Percentiles rank a stretch among this genome's conserved stretches.
phyloP scores from a whole-genome alignment of 2,797 vertebrate species.

The Sebastes nivosus region DNA sequence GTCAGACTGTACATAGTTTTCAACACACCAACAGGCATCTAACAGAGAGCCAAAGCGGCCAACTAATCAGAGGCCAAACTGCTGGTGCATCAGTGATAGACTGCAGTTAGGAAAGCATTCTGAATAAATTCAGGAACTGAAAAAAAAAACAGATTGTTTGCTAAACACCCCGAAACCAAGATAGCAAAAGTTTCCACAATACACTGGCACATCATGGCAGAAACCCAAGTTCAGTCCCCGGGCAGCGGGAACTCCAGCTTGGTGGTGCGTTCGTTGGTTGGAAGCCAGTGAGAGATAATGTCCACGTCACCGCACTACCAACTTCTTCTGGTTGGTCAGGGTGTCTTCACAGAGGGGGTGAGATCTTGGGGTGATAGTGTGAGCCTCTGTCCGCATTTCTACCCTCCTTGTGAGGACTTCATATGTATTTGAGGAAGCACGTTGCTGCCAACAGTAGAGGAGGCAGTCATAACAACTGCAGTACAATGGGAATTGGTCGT shows the following conservation, averaged over 20 bases:
- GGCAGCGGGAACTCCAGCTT: neutral
- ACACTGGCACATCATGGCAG: neutral
- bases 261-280: neutral
- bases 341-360: neutral
- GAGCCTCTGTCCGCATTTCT: neutral
- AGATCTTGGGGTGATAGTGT: neutral
- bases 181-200: neutral
- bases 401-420: neutral
- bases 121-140: neutral
- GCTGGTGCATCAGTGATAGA: conserved; percentile 1
- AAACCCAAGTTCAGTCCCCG: neutral
- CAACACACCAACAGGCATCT: conserved; percentile 17
- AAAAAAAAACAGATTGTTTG: neutral
- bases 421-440: neutral
- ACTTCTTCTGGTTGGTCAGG: neutral
- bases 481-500: neutral
- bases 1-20: conserved; percentile 16
- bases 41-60: conserved; percentile 12
- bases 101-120: neutral
- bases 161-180: neutral
- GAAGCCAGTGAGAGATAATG: neutral
- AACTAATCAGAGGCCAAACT: conserved; percentile 43
- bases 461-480: neutral
- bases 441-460: neutral
- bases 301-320: neutral